Evolutionary conservation across 2,113 vertebrate genomes (phyloP), one percentile per base, ranked within the genome.

Genomic region (Serinus canaria): DNA sequence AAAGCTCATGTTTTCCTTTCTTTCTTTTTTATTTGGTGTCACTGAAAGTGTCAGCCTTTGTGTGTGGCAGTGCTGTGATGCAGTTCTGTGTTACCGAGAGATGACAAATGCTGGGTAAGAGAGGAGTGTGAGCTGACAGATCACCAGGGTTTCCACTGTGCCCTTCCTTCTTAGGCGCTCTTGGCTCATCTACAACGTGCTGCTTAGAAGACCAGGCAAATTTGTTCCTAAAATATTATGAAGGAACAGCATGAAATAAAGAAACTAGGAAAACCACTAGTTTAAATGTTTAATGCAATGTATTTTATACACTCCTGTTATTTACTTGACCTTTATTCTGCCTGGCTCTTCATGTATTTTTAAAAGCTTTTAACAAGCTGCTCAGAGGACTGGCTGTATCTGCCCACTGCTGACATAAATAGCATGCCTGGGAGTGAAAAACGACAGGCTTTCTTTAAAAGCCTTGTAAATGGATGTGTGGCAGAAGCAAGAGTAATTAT

Each of bases 321-420:
- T 91, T 97, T 91, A 74, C 90, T 94, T 88, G 92, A 82, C 95
- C 92, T 91, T 95, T 95, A 82, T 90, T 56, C 67, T 0, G 6
- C 74, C 90, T 64, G 76, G 75, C 75, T 96, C 84, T 70, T 80
- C 83, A 76, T 96, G 58, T 77, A 84, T 95, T 96, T 86, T 96
- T 95, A 95, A 97, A 89, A 83, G 87, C 74, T 94, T 85, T 95
- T 94, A 96, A 94, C 53, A 69, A 82, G 72, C 74, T 56, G 41
- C 37, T 56, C 31, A 13, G 35, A 69, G 77, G 58, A 69, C 72
- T 85, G 55, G 28, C 60, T 83, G 59, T 87, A 77, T 92, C 87
- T 90, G 74, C 89, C 79, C 73, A 76, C 79, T 58, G 33, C 35
- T 93, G 94, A 76, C 74, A 83, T 73, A 91, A 96, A 95, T 80